phyloP scores from a whole-genome alignment of 1,140 invertebrate species.

The Drosophila varians region DNA sequence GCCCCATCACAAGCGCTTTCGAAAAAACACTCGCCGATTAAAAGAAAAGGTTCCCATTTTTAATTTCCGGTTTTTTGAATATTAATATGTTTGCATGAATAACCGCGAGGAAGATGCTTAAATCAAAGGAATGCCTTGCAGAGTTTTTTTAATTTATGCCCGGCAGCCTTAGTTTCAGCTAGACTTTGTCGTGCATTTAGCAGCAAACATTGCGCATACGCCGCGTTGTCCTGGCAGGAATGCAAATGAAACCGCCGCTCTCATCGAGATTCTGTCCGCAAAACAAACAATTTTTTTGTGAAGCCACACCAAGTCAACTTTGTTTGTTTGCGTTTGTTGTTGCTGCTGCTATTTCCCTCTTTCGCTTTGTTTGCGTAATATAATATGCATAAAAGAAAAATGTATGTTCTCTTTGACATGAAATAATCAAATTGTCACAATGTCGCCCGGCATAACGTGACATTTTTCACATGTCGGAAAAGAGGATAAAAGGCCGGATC shows the following conservation, averaged over 20 bases:
- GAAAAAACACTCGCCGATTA: constrained; percentile 3
- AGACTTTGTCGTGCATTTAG: constrained; percentile 22
- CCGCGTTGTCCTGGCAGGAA: constrained; percentile 26
- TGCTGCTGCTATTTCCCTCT: constrained; percentile 20
- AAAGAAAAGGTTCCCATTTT: constrained; percentile 2
- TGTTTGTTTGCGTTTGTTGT: constrained; percentile 39
- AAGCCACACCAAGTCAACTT: constrained; percentile 44
- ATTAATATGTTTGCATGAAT: constrained; percentile 9
- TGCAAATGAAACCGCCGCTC: constrained; percentile 43
- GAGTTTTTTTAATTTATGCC: constrained; percentile 27
- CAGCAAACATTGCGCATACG: constrained; percentile 59
- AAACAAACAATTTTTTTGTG: constrained; percentile 65
- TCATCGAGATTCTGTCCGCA: constrained; percentile 42
- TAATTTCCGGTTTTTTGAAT: constrained; percentile 30
- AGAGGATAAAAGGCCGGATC: constrained; percentile 24
- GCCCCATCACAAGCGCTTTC: background rate
- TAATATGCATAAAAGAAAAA: constrained; percentile 71
- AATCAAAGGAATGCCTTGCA: constrained; percentile 28
- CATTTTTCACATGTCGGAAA: constrained; percentile 35
- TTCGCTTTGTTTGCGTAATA: constrained; percentile 62
- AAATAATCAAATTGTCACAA: constrained; percentile 77
- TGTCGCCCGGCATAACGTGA: constrained; percentile 40
- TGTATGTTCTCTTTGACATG: constrained; percentile 64
- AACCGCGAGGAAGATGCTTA: background rate
- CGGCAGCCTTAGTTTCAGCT: background rate